Percentiles rank a stretch among this genome's conserved stretches.
phyloP scores from a whole-genome alignment of 1,140 invertebrate species.

The Aphelenchoides besseyi region DNA sequence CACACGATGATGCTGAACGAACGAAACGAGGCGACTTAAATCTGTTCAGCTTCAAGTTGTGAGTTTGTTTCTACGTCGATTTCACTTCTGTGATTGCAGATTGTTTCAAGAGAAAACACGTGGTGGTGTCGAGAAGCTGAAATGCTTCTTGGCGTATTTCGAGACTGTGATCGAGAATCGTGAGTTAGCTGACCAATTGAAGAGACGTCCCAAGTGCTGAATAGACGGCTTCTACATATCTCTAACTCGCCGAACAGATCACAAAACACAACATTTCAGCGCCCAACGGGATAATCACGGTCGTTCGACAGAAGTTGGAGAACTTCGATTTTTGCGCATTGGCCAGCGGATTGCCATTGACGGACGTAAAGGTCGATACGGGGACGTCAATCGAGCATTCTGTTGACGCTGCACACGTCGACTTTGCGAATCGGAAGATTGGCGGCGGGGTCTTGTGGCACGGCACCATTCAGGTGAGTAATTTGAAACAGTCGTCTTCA shows the following conservation, averaged over 20 bases:
- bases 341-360: slow-evolving; percentile 26
- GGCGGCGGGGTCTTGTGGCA: slow-evolving; percentile 82
- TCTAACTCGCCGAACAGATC: no score
- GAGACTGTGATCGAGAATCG: background rate
- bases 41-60: background rate
- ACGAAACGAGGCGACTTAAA: no score
- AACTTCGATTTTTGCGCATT: background rate
- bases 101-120: background rate
- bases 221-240: no score
- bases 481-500: no score
- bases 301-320: slow-evolving; percentile 17
- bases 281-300: slow-evolving; percentile 28
- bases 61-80: no score
- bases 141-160: slow-evolving; percentile 17
- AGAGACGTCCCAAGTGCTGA: no score
- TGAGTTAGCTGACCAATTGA: slow-evolving; percentile 65
- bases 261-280: no score
- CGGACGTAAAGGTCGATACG: background rate
- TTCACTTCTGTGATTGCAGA: no score
- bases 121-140: background rate
- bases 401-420: slow-evolving; percentile 67
- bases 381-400: slow-evolving; percentile 30
- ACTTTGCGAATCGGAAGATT: slow-evolving; percentile 87
- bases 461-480: slow-evolving; percentile 72
- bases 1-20: no score